Conservation (phyloP, 2,888 invertebrate genomes). For the Meteorus colon region DNA sequence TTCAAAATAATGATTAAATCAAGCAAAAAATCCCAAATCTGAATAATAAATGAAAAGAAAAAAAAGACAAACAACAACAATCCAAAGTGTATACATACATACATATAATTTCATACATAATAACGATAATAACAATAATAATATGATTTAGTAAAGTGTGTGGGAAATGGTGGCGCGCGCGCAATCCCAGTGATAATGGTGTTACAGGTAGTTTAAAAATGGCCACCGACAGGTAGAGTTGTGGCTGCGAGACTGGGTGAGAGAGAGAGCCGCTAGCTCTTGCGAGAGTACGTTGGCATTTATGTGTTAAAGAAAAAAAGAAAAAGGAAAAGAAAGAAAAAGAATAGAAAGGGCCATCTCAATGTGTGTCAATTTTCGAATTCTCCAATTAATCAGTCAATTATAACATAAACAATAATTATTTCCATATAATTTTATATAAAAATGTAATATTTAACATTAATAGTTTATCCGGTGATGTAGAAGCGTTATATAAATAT, state of each 20-base stretch:
- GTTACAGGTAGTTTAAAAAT: conserved; percentile 72
- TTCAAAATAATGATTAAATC: too few species aligned
- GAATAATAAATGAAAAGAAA: too few species aligned
- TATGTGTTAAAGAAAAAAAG: conserved; percentile 6
- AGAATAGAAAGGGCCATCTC: not conserved
- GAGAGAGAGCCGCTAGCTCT: conserved; percentile 29
- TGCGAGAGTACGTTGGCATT: conserved; percentile 60
- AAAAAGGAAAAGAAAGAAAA: not conserved
- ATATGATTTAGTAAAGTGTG: conserved; percentile 22
- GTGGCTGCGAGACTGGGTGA: conserved; percentile 25
- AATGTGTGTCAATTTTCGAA: not conserved
- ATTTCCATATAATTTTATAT: not conserved
- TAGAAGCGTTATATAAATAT: not conserved
- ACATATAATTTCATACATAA: not conserved
- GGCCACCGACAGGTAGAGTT: conserved; percentile 67
- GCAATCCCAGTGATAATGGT: conserved; percentile 30
- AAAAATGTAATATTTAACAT: not conserved
- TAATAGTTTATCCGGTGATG: not conserved
- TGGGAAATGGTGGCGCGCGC: conserved; percentile 51
- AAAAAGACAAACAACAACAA: not conserved
- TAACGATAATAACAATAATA: not conserved
- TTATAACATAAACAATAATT: not conserved
- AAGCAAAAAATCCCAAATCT: too few species aligned
- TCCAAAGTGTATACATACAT: not conserved
- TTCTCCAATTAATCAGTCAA: not conserved